These are phyloP conservation scores for Hirundo rustica DNA, from an alignment of 2,797 vertebrate genomes.

Conservation along the genomic window DNA sequence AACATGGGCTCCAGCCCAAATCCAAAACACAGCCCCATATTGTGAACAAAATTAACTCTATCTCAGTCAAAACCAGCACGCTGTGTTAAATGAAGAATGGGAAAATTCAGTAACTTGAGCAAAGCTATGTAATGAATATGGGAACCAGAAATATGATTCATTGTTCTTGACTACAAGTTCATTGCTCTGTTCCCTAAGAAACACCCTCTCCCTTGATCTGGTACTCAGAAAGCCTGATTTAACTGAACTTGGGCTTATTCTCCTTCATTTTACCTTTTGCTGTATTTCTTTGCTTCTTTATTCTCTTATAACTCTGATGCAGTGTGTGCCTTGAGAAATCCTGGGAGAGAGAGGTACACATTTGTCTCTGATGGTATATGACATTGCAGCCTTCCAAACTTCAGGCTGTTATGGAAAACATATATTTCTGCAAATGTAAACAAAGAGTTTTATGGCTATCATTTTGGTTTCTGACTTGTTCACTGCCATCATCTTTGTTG, in stretches of 20 bases:
- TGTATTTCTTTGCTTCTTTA: slow-evolving; percentile 25
- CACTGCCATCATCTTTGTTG: neutral
- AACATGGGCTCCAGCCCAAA: neutral
- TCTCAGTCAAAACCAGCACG: neutral
- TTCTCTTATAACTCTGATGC: neutral
- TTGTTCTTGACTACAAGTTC: neutral
- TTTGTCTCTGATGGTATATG: neutral
- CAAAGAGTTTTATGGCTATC: slow-evolving; percentile 7
- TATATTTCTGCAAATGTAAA: slow-evolving; percentile 55
- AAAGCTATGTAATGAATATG: neutral
- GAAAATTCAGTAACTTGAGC: neutral
- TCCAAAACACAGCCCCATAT: neutral
- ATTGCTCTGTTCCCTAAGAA: neutral
- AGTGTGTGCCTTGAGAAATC: neutral
- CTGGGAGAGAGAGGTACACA: neutral
- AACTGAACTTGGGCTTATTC: neutral
- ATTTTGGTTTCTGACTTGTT: slow-evolving; percentile 48
- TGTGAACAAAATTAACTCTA: neutral
- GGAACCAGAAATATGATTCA: neutral
- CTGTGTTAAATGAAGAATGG: neutral
- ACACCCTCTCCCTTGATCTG: neutral
- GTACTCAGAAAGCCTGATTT: neutral
- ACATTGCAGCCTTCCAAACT: neutral
- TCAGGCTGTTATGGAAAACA: slow-evolving; percentile 20
- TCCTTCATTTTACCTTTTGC: neutral